Base-by-base conservation (phyloP, 2,888 invertebrate species). In the Sabatieria punctata region DNA sequence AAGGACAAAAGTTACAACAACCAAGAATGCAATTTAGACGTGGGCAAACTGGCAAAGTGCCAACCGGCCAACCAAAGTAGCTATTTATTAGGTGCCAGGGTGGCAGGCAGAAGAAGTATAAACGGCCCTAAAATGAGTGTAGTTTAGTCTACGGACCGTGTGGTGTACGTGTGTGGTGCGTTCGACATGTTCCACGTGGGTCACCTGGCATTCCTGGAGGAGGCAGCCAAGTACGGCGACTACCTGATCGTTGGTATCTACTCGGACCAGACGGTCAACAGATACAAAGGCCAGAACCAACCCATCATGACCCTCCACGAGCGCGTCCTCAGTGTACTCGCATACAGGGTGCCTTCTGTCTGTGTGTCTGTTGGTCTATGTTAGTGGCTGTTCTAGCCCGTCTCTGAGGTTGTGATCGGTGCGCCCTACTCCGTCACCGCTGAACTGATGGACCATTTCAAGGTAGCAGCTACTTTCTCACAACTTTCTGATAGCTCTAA, bases 231-330 rank as follows among this genome's bases (percentile, higher is more conserved):
- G 54, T 75, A 82, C 56, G 97, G 97, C 4, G 89, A 95, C 70
- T 99, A 86, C 68, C 72, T 97, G 4, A 93, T 97, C 58, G 72
- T 72, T 27, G 97, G 95, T 2, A 75, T 97, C 6, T 68, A 45
- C 36, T 22, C 26, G 21, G 47, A 47, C 40, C 4, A 53, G 50
- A 54, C 52, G 26, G 61, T 64, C 41, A 64, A 64, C 51, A 49
- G 54, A 40, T 64, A 66, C 54, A 60, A 59, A 47, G 64, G 84
- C 47, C 80, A 82, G 57, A 97, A 97, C 71, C 91, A 86, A 67
- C 97, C 97, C 2, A 97, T 97, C 54, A 97, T 97, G 97, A 95
- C 93, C 71, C 75, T 97, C 42, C 93, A 97, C 66, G 97, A 97
- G 68, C 75, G 97, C 49, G 89, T 91, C 15, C 76, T 97, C 19